Conservation (phyloP, 2,797 vertebrate species). For the Sciurus carolinensis region DNA sequence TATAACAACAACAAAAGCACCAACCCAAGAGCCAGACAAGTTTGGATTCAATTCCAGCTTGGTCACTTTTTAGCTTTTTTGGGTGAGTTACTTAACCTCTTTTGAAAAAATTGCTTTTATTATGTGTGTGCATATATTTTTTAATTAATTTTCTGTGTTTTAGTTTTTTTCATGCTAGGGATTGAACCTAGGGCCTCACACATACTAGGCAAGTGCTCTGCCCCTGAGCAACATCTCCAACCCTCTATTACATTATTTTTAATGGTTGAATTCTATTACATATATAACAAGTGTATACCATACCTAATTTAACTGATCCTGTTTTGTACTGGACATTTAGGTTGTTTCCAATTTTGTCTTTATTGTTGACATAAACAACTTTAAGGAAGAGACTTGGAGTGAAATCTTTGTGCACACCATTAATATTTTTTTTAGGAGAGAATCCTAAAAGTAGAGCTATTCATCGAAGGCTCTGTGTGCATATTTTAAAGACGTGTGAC, state of each 20-base stretch:
- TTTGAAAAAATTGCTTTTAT: not conserved
- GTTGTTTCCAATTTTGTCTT: not conserved
- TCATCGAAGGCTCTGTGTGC: not conserved
- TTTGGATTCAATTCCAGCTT: conserved; percentile 4
- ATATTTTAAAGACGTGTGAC: too few relatives aligned
- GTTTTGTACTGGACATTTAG: not conserved
- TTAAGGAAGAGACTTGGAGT: not conserved
- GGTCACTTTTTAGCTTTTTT: not conserved
- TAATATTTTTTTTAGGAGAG: not conserved
- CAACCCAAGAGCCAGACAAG: not conserved
- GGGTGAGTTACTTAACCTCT: not conserved
- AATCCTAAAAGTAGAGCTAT: not conserved
- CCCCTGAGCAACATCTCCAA: too few relatives aligned
- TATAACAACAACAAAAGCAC: not conserved
- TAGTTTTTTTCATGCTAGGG: not conserved
- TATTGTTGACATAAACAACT: not conserved
- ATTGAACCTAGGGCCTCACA: not conserved
- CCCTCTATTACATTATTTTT: not conserved
- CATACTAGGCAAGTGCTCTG: not conserved
- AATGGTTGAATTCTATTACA: not conserved
- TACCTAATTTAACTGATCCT: not conserved
- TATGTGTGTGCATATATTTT: not conserved
- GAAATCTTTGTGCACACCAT: not conserved
- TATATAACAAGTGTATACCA: not conserved
- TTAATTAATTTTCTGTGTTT: not conserved